These are phyloP conservation scores for Lordiphosa mommai DNA, from an alignment of 1,140 invertebrate species.

Conservation along the genomic window DNA sequence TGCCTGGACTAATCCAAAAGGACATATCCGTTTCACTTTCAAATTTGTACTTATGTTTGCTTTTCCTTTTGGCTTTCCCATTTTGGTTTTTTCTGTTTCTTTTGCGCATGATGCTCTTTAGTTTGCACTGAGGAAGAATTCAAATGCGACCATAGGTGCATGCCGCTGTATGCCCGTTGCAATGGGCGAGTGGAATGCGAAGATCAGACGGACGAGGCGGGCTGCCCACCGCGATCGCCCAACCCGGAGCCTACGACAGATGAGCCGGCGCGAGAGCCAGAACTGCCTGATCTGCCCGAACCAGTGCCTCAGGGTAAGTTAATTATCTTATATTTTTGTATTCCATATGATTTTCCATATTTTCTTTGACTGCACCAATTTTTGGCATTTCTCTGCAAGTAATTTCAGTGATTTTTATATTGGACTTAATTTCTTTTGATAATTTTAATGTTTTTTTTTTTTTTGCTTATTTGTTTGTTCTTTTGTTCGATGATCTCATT, in stretches of 20 bases:
- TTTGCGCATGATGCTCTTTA: slow-evolving; percentile 29
- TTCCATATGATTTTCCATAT: background rate
- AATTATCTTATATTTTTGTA: background rate
- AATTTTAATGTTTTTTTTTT: slow-evolving; percentile 4
- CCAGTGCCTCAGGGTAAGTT: background rate
- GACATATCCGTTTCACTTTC: slow-evolving; percentile 10
- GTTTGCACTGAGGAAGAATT: slow-evolving; percentile 83
- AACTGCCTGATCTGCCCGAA: background rate
- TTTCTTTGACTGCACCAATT: background rate
- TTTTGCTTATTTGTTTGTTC: background rate
- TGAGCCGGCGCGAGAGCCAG: background rate
- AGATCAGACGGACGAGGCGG: slow-evolving; percentile 83
- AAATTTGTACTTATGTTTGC: background rate
- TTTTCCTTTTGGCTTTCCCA: slow-evolving; percentile 19
- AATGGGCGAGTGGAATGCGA: slow-evolving; percentile 78
- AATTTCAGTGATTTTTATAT: background rate
- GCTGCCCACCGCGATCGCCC: slow-evolving; percentile 76
- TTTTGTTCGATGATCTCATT: slow-evolving; percentile 1
- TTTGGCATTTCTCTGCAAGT: background rate
- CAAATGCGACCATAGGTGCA: slow-evolving; percentile 82
- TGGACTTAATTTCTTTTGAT: slow-evolving; percentile 23
- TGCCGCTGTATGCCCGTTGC: slow-evolving; percentile 80
- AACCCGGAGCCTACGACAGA: background rate
- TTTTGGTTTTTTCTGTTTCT: slow-evolving; percentile 20
- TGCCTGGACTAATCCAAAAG: too few species aligned